Base-by-base conservation (phyloP, 2,113 vertebrate genomes). In the Arenaria interpres region DNA sequence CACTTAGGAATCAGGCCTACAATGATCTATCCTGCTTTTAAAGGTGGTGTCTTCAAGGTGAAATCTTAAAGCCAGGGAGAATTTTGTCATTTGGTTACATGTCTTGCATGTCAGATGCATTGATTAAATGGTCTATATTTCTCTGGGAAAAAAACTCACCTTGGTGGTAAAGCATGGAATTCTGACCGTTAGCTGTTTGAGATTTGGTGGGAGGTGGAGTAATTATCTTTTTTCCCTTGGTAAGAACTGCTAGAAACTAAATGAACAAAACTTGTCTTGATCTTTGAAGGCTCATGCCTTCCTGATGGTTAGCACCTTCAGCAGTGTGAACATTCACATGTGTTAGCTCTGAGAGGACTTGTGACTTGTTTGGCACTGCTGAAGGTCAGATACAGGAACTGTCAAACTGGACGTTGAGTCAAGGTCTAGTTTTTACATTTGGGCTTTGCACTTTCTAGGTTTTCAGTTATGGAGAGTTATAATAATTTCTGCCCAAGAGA, bases 141-240 rank as follows among this genome's bases (percentile, higher is more conserved):
- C 21, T 48, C 32, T 21, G 48, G 16, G 2, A 66, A 30, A 57
- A 78, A 41, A 63, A 3, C 6, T 10, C 24, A 20, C 11, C 9
- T 46, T 77, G n/a, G 5, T 73, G 15, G 18, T 81, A 71, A 67
- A 85, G 23, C 33, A 63, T 8, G 21, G 32, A 10, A 51, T 51
- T 76, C 25, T 82, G 22, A 68, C 8, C 2, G 0, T 83, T 51
- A 87, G 10, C 18, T 62, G 9, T 84, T 73, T 73, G 27, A 69
- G 18, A 53, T 46, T 48, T 3, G 1, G 4, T 7, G 24, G 8
- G 30, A 4, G 14, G 13, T 8, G 4, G 5, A 41, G 8, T 4
- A 28, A 46, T 80, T 53, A 15, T 24, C 37, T 74, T 67, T 27
- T 54, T 30, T 18, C 27, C 5, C 28, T 79, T 80, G 10, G 4